Conservation (phyloP, 2,888 invertebrate genomes). For the Cephus pulcher region DNA sequence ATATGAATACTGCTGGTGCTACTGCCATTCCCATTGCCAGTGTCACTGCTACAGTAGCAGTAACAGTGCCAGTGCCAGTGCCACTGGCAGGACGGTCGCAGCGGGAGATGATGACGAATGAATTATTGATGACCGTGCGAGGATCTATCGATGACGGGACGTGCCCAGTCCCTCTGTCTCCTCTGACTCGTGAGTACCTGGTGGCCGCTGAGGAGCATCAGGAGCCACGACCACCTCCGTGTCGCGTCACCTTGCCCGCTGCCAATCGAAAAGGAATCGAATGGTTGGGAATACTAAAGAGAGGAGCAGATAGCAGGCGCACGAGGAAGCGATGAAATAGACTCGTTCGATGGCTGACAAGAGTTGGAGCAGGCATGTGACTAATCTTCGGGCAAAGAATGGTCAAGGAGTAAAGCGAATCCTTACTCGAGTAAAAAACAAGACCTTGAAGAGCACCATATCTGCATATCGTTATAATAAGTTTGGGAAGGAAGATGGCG, state of each 20-base stretch:
- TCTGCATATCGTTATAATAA: not conserved
- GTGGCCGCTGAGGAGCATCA: not conserved
- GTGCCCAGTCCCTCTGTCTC: conserved; percentile 25
- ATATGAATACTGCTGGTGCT: conserved; percentile 52
- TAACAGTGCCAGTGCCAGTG: conserved; percentile 4
- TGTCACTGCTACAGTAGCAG: conserved; percentile 2
- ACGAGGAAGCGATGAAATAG: not conserved
- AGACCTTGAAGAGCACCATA: not conserved
- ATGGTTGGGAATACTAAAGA: not conserved
- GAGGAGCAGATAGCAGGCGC: not conserved
- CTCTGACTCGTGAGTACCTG: not conserved
- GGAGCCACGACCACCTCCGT: not conserved
- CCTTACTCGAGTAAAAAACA: not conserved
- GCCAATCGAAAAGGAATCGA: not conserved
- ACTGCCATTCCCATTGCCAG: conserved; percentile 25
- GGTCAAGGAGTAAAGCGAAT: not conserved
- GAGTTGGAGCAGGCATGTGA: not conserved
- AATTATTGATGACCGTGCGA: conserved; percentile 60
- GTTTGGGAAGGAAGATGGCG: not conserved
- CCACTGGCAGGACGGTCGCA: not conserved
- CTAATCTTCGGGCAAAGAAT: not conserved
- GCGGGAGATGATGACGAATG: conserved; percentile 56
- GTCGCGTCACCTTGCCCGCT: not conserved
- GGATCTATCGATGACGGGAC: conserved; percentile 51
- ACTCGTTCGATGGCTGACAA: not conserved